Conservation (phyloP, 2,113 vertebrate genomes). For the Thinocorus orbignyianus region DNA sequence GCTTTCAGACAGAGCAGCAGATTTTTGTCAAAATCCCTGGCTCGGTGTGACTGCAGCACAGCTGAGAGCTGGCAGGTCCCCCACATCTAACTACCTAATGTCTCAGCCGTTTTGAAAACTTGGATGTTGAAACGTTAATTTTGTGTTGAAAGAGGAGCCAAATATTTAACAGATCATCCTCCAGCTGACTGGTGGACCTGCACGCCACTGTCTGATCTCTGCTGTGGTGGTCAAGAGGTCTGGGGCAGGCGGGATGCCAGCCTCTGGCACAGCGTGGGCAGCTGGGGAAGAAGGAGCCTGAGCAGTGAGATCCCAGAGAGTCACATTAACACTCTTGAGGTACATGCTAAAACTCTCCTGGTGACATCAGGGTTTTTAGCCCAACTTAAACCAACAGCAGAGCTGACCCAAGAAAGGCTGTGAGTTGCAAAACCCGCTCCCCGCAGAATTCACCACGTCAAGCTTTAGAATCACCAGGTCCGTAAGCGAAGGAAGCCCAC, state of each 20-base stretch:
- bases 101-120: neutral
- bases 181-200: neutral
- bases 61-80: neutral
- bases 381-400: neutral
- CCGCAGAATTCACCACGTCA: neutral
- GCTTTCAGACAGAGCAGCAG: neutral
- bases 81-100: fast-evolving
- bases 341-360: neutral
- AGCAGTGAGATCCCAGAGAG: neutral
- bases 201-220: fast-evolving
- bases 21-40: neutral
- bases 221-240: neutral
- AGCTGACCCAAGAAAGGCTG: neutral
- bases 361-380: neutral
- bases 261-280: neutral
- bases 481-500: neutral
- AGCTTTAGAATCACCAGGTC: neutral
- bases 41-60: fast-evolving
- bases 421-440: neutral
- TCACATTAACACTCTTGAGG: neutral
- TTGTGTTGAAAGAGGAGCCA: neutral
- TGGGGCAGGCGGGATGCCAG: neutral
- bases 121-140: neutral
- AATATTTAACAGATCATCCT: neutral
- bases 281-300: neutral